Conservation (phyloP, 1,140 invertebrate genomes). For the Spodoptera litura region DNA sequence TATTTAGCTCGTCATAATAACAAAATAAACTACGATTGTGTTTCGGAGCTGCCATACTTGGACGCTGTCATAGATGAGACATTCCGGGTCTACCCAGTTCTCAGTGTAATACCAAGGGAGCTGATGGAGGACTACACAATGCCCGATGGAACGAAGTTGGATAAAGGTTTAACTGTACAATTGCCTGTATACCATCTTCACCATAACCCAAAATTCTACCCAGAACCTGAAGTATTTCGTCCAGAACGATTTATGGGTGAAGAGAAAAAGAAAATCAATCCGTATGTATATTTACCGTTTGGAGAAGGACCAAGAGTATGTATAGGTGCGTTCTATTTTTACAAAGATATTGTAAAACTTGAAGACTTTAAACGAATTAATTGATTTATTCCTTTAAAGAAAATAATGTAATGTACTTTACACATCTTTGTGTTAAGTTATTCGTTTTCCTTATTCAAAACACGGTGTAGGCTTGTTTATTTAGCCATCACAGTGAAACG, state of each 20-base stretch:
- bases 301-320: constrained; percentile 89
- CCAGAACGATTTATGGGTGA: constrained; percentile 86
- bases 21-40: constrained; percentile 72
- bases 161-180: constrained; percentile 62
- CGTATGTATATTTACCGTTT: constrained; percentile 87
- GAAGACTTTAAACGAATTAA: too few relatives aligned
- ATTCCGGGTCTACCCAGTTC: constrained; percentile 69
- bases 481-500: too few relatives aligned
- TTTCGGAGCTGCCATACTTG: constrained; percentile 76
- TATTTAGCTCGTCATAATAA: constrained; percentile 71
- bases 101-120: constrained; percentile 63
- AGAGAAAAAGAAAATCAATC: constrained; percentile 66
- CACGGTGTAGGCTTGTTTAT: too few relatives aligned
- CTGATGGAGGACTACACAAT: constrained; percentile 74
- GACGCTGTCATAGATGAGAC: constrained; percentile 67
- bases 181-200: constrained; percentile 79
- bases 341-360: too few relatives aligned
- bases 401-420: too few relatives aligned
- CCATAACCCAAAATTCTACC: constrained; percentile 80
- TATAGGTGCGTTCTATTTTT: constrained; percentile 80
- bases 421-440: too few relatives aligned
- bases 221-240: constrained; percentile 85
- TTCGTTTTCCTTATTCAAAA: too few relatives aligned
- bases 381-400: too few relatives aligned
- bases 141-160: constrained; percentile 62